Conservation (phyloP, 23 tunicate species). For the Trididemnum clinides region DNA sequence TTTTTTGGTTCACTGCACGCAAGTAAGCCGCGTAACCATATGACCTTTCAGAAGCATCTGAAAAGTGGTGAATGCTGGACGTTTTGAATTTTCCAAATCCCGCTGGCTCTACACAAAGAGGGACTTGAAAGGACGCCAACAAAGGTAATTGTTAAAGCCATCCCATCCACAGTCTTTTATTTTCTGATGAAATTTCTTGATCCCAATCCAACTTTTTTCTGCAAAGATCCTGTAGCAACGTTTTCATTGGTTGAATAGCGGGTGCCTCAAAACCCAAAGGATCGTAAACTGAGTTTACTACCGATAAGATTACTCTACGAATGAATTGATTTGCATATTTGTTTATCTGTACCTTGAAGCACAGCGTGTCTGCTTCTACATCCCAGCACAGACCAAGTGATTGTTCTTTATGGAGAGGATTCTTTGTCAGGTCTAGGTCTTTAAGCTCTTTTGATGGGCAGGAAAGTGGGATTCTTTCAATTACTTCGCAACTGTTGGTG, state of each 20-base stretch:
- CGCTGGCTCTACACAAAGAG: slow-evolving; percentile 35
- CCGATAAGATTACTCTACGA: slow-evolving; percentile 21
- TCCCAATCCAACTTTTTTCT: slow-evolving; percentile 35
- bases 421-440: background rate
- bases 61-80: slow-evolving; percentile 42
- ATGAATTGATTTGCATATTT: slow-evolving; percentile 19
- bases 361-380: slow-evolving; percentile 30
- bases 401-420: slow-evolving; percentile 21
- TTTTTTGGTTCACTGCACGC: slow-evolving; percentile 3
- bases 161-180: background rate
- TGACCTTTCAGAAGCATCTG: slow-evolving; percentile 52
- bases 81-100: background rate
- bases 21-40: slow-evolving; percentile 58
- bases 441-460: background rate
- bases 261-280: slow-evolving; percentile 48
- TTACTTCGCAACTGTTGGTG: background rate
- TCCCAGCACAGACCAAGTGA: slow-evolving; percentile 45
- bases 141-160: slow-evolving; percentile 19
- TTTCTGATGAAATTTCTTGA: background rate
- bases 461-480: background rate
- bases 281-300: slow-evolving; percentile 36
- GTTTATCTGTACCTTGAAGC: background rate
- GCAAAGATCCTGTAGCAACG: slow-evolving; percentile 30
- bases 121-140: slow-evolving; percentile 18
- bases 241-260: slow-evolving; percentile 44